Percentiles rank a stretch among this genome's conserved stretches.
Conservation (phyloP, 2,797 vertebrate species). For the Takifugu rubripes region DNA sequence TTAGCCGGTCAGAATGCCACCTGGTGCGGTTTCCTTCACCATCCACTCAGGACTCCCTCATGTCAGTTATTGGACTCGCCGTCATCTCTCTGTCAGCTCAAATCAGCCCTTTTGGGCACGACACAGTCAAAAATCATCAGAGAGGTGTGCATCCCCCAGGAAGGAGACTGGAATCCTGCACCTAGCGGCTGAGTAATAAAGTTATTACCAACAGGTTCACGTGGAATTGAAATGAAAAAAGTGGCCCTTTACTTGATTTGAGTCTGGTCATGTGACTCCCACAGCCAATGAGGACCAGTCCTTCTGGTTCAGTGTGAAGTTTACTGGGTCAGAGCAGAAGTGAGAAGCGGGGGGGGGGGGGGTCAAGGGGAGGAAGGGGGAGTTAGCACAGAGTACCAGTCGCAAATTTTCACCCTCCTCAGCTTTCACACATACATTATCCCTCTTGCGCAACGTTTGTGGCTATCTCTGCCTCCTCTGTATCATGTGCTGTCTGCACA, state of each 20-base stretch:
- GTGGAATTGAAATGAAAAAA: no score
- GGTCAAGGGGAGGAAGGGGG: constrained; percentile 5
- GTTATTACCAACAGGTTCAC: no score
- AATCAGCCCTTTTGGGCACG: not conserved
- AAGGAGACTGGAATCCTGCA: no score
- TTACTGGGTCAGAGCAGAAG: constrained; percentile 57
- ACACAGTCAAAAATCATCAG: no score
- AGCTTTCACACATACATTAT: not conserved
- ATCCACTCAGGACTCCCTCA: no score
- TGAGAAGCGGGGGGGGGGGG: constrained; percentile 11
- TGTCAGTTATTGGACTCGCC: not conserved
- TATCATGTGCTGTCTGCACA: not conserved
- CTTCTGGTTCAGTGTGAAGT: constrained; percentile 53
- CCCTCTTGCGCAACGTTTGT: constrained; percentile 1
- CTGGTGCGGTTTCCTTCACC: no score
- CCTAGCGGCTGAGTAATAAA: no score
- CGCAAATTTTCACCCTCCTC: constrained; percentile 15
- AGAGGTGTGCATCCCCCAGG: no score
- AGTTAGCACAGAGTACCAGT: constrained; percentile 18
- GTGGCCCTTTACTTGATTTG: not conserved
- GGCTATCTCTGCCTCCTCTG: not conserved
- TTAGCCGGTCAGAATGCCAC: no score
- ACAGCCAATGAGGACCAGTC: constrained; percentile 31
- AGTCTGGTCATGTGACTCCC: constrained; percentile 19
- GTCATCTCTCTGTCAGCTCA: not conserved